Percentiles rank a stretch among this genome's conserved stretches.
Evolutionary conservation across 1,140 invertebrate genomes (phyloP).

Genomic region (Hyles euphorbiae): DNA sequence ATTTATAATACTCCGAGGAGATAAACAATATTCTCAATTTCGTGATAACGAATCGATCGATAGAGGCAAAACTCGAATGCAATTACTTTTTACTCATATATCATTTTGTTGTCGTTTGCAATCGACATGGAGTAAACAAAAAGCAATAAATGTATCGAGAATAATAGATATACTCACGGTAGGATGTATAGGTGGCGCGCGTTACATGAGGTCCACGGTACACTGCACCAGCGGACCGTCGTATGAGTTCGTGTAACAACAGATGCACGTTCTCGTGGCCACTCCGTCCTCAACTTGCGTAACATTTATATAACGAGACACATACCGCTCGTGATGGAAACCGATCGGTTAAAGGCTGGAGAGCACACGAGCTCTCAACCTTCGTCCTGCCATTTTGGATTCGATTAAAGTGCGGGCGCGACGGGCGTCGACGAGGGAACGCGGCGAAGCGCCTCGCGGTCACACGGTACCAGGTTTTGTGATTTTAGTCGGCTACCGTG

Average conservation of each 20-base stretch:
- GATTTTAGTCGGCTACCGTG: slow-evolving; percentile 27
- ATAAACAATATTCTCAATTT: slow-evolving; percentile 12
- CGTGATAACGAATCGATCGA: slow-evolving; percentile 51
- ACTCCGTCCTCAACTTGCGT: slow-evolving; percentile 58
- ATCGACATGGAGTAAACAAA: slow-evolving; percentile 10
- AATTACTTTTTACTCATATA: slow-evolving; percentile 15
- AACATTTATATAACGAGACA: slow-evolving; percentile 70
- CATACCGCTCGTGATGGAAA: slow-evolving; percentile 44
- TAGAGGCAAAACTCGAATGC: slow-evolving; percentile 34
- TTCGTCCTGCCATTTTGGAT: slow-evolving; percentile 61
- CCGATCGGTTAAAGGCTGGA: slow-evolving; percentile 44
- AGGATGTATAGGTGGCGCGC: slow-evolving; percentile 33
- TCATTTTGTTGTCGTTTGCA: slow-evolving; percentile 13
- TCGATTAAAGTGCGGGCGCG: slow-evolving; percentile 28
- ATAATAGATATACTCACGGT: slow-evolving; percentile 45
- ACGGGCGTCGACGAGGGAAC: slow-evolving; percentile 15
- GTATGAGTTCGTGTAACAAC: slow-evolving; percentile 32
- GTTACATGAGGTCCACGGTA: slow-evolving; percentile 54
- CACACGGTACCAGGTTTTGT: slow-evolving; percentile 14
- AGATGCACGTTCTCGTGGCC: slow-evolving; percentile 47
- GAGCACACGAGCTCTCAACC: slow-evolving; percentile 33
- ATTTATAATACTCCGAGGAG: background rate
- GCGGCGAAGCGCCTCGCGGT: slow-evolving; percentile 8
- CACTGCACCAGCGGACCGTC: slow-evolving; percentile 35
- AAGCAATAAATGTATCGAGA: background rate